A percentile compares a stretch with the other conserved stretches of the same genome.
These are phyloP conservation scores for Rhinophrynus dorsalis DNA, from an alignment of 2,797 vertebrate genomes.

Conservation along the genomic window DNA sequence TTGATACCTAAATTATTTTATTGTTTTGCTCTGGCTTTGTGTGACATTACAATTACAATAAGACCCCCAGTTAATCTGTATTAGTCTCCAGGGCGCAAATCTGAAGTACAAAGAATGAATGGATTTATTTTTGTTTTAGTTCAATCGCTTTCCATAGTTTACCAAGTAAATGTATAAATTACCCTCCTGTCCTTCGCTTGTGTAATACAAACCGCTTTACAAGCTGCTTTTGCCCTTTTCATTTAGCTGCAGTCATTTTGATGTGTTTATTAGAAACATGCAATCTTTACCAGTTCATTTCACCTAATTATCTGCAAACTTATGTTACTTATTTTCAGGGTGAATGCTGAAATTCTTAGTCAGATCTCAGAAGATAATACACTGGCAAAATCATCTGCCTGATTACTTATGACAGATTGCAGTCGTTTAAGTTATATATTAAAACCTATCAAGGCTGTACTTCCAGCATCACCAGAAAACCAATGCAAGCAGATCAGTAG, in stretches of 20 bases:
- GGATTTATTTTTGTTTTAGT: too few species aligned
- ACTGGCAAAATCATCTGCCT: not conserved
- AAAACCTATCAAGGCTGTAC: constrained; percentile 1
- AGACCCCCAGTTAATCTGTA: too few species aligned
- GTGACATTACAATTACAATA: too few species aligned
- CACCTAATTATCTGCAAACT: constrained; percentile 9
- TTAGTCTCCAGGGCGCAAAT: too few species aligned
- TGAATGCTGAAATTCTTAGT: not conserved
- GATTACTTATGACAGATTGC: constrained; percentile 25
- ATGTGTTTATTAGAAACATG: constrained; percentile 17
- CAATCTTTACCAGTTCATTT: constrained; percentile 25
- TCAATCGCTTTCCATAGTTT: too few species aligned
- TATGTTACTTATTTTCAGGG: not conserved
- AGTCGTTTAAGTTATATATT: constrained; percentile 20
- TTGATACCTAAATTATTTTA: too few species aligned
- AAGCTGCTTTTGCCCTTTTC: not conserved
- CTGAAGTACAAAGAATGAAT: too few species aligned
- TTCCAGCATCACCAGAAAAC: too few species aligned
- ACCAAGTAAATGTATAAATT: not conserved
- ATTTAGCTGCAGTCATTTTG: not conserved
- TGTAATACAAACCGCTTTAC: not conserved
- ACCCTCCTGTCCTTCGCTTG: not conserved
- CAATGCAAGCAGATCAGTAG: too few species aligned
- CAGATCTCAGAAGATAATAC: not conserved
- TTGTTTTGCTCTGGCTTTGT: too few species aligned